Base-by-base conservation (phyloP, 2,113 vertebrate genomes). In the Tachycineta bicolor region DNA sequence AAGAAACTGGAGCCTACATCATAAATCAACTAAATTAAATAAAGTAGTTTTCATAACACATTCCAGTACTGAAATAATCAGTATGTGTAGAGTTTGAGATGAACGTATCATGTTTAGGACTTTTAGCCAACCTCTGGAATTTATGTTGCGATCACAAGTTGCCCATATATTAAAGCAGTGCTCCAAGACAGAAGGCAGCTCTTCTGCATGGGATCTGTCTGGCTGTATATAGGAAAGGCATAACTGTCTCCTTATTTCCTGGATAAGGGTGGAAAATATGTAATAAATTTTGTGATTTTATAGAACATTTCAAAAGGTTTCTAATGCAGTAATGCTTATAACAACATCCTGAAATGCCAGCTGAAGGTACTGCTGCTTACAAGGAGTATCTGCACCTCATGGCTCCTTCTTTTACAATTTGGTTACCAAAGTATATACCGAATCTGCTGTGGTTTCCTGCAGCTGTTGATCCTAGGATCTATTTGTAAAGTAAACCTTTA, bases 361-460 rank as follows among this genome's bases (percentile, higher is more conserved):
- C 60, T 74, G 80, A 91, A 87, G 43, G 69, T 46, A 49, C 21
- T 83, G 39, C 76, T 91, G 59, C 76, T 83, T 41, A 50, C 59
- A 80, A 69, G 60, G 43, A 81, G 12, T 59, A 89, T 34, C 43
- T 80, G 46, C 46, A 46, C 47, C 23, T 87, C 70, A 34, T 58
- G 14, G n/a, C 74, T 95, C 47, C 65, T 89, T 78, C 52, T 87
- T 89, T 89, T 68, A 79, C 49, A 64, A 2, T 39, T 29, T 93
- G 52, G 19, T 84, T 68, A 44, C 37, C 47, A 89, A 60, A 93
- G 34, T 44, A n/a, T 68, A 21, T 75, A 39, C 26, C 3, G 4
- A 91, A 84, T 43, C 39, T 49, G 53, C 69, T 89, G 81, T 91
- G 84, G 87, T 75, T 96, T 91, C 81, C 90, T 73, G 78, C 77